phyloP scores from a whole-genome alignment of 64 coral and sea anemone genomes.

The Montipora cactus region DNA sequence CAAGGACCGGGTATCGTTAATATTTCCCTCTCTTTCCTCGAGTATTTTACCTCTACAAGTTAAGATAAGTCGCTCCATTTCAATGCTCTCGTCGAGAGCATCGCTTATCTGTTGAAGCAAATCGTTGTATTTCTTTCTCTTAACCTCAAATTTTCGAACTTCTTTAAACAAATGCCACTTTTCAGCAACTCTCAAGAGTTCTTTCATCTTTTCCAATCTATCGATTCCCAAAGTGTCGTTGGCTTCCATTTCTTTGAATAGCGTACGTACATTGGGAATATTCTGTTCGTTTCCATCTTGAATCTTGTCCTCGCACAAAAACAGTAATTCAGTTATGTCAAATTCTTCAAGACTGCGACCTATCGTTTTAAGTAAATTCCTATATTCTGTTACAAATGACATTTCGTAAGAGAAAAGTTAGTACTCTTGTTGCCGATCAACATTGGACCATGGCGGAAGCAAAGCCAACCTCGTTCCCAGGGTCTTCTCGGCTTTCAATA shows the following conservation, averaged over 20 bases:
- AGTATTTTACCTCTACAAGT: background rate
- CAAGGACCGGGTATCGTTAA: background rate
- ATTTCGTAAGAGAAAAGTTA: background rate
- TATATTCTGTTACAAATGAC: background rate
- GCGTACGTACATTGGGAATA: background rate
- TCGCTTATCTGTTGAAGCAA: background rate
- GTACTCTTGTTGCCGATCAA: no score
- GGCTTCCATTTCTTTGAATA: background rate
- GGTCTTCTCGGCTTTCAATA: no score
- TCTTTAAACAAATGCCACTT: background rate
- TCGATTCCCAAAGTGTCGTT: background rate
- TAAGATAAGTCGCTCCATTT: background rate
- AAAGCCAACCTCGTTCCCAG: no score
- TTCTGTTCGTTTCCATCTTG: background rate
- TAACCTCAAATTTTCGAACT: background rate
- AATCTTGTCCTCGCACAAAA: background rate
- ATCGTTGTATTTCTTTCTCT: background rate
- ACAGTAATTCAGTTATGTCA: background rate
- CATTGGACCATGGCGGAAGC: no score
- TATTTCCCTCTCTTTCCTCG: background rate
- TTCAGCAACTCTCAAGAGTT: background rate
- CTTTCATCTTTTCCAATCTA: background rate
- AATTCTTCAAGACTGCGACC: background rate
- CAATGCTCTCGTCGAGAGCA: background rate
- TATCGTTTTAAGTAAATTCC: background rate